These are phyloP conservation scores for Streptopelia turtur DNA, from an alignment of 2,797 vertebrate genomes.

Conservation along the genomic window DNA sequence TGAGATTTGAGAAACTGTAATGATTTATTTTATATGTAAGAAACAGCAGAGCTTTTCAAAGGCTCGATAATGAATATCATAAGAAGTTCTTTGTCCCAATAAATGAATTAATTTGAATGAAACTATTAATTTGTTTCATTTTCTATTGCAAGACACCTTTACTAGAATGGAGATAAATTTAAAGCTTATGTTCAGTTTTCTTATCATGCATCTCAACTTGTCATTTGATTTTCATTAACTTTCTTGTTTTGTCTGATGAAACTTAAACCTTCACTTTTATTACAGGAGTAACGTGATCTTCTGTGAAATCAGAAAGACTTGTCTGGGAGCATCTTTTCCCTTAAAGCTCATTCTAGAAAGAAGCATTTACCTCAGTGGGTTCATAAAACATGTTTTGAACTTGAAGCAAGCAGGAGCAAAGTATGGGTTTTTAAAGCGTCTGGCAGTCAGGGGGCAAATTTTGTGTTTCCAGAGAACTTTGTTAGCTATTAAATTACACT, in stretches of 20 bases:
- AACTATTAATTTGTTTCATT: not conserved
- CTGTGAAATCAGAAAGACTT: not conserved
- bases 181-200: not conserved
- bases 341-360: not conserved
- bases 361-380: not conserved
- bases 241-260: not conserved
- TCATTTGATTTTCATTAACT: not conserved
- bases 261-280: not conserved
- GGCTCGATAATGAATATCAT: not conserved
- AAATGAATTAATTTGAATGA: not conserved
- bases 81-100: not conserved
- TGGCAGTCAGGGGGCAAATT: accelerated
- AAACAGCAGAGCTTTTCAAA: not conserved
- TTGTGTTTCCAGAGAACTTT: not conserved
- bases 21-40: not conserved
- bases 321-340: not conserved
- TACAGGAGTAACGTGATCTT: not conserved
- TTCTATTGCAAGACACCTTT: not conserved
- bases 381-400: not conserved
- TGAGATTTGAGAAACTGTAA: not conserved
- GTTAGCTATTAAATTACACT: no score
- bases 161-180: not conserved
- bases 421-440: not conserved
- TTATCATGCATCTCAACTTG: not conserved
- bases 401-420: not conserved